Conservation (phyloP, 2,888 invertebrate genomes). For the Sminthurinus aureus region DNA sequence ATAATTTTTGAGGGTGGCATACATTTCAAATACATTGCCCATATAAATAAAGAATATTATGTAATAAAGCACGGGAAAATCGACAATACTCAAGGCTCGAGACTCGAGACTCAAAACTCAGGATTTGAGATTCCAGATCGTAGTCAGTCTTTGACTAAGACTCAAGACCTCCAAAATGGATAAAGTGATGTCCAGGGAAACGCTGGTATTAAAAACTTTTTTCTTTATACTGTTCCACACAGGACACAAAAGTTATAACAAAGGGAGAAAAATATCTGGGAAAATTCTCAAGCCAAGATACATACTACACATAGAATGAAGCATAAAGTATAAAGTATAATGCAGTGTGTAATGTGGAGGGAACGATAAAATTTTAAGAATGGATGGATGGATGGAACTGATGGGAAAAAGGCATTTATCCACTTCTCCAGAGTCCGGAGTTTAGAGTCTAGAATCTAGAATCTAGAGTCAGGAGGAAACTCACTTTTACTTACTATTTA, state of each 20-base stretch:
- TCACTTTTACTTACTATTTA: background rate
- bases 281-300: conserved; percentile 41
- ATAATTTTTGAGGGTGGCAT: no score
- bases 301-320: background rate
- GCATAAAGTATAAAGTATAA: no score
- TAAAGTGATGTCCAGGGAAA: background rate
- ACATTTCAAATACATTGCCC: no score
- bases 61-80: no score
- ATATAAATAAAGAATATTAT: no score
- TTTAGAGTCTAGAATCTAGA: background rate
- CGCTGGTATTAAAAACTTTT: background rate
- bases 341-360: background rate
- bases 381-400: conserved; percentile 7
- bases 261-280: conserved; percentile 38
- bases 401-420: conserved; percentile 30
- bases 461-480: background rate
- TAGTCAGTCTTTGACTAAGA: no score
- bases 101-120: no score
- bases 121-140: no score
- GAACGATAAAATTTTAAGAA: conserved; percentile 40
- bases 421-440: conserved; percentile 15
- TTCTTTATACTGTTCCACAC: background rate
- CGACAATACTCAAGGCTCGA: no score
- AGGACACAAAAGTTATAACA: background rate
- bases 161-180: no score